Conservation (phyloP, 2,888 invertebrate genomes). For the Euspilapteryx auroguttella region DNA sequence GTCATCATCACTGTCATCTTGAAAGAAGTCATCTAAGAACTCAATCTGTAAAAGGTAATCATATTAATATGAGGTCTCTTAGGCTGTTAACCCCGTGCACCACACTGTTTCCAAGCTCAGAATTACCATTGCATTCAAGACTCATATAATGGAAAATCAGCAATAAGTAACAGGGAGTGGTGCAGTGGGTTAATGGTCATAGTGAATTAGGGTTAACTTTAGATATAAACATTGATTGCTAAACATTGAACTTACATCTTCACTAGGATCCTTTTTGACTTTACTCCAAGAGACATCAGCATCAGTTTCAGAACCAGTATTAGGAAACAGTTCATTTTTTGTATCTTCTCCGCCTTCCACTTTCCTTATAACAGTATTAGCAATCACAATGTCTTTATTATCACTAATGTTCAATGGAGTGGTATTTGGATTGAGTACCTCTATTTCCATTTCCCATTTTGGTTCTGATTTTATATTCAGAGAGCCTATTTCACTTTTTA, state of each 20-base stretch:
- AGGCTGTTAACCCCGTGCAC: too few relatives aligned
- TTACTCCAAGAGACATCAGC: slow-evolving; percentile 31
- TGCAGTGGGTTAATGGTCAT: too few relatives aligned
- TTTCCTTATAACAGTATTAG: slow-evolving; percentile 48
- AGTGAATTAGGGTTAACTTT: too few relatives aligned
- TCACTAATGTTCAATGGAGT: slow-evolving; percentile 18
- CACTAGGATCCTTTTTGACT: slow-evolving; percentile 11
- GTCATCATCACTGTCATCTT: slow-evolving; percentile 38
- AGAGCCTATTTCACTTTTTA: slow-evolving; percentile 50
- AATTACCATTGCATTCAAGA: too few relatives aligned
- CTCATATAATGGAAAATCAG: too few relatives aligned
- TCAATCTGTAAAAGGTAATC: slow-evolving; percentile 21
- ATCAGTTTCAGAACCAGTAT: slow-evolving; percentile 13
- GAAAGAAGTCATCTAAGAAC: slow-evolving; percentile 35
- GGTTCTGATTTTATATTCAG: slow-evolving; percentile 37
- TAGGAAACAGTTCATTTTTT: too few relatives aligned
- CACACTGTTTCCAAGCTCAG: too few relatives aligned
- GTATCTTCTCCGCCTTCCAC: slow-evolving; percentile 27
- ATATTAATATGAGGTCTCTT: slow-evolving; percentile 2
- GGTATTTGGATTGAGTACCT: slow-evolving; percentile 16
- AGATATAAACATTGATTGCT: too few relatives aligned
- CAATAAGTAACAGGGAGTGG: too few relatives aligned
- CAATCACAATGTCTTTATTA: slow-evolving; percentile 40
- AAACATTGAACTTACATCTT: slow-evolving; percentile 4
- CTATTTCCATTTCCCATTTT: slow-evolving; percentile 50